Conservation (phyloP, 2,113 vertebrate species). For the Tonatia bakeri region DNA sequence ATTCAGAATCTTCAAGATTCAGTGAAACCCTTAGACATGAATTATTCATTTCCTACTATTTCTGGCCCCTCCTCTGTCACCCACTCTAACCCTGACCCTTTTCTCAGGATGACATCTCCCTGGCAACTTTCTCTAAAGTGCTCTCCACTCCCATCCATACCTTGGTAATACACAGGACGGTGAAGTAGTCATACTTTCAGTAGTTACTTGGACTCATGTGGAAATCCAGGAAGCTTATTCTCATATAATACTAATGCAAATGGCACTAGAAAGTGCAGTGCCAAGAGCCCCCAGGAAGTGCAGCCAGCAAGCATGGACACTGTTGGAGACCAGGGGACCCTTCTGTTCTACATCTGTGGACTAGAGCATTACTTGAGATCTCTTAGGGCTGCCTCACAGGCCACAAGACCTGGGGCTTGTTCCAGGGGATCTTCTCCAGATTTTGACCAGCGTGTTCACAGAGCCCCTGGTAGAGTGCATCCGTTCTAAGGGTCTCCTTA, state of each 20-base stretch:
- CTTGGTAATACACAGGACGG: neutral
- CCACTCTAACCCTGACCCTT: neutral
- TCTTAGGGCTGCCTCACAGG: neutral
- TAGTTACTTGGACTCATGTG: slow-evolving; percentile 31
- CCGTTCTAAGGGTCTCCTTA: neutral
- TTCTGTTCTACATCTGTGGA: neutral
- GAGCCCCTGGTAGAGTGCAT: neutral
- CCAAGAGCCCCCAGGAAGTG: slow-evolving; percentile 36
- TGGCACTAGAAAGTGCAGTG: slow-evolving; percentile 22
- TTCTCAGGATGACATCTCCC: slow-evolving; percentile 29
- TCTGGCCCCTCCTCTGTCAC: neutral
- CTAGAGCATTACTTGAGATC: neutral
- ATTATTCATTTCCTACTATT: neutral
- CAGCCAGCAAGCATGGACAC: neutral
- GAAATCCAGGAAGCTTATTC: slow-evolving; percentile 24
- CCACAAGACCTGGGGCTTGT: neutral
- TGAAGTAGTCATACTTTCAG: neutral
- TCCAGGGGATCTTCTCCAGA: neutral
- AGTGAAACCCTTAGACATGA: slow-evolving; percentile 6
- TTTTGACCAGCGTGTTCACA: slow-evolving; percentile 2
- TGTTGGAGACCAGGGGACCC: neutral
- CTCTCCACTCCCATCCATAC: neutral
- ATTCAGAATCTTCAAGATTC: slow-evolving; percentile 23
- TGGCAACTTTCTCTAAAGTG: slow-evolving; percentile 4
- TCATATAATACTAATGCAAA: neutral